Evolutionary conservation across 2,113 vertebrate species (phyloP).

Genomic region (Plectropomus leopardus): DNA sequence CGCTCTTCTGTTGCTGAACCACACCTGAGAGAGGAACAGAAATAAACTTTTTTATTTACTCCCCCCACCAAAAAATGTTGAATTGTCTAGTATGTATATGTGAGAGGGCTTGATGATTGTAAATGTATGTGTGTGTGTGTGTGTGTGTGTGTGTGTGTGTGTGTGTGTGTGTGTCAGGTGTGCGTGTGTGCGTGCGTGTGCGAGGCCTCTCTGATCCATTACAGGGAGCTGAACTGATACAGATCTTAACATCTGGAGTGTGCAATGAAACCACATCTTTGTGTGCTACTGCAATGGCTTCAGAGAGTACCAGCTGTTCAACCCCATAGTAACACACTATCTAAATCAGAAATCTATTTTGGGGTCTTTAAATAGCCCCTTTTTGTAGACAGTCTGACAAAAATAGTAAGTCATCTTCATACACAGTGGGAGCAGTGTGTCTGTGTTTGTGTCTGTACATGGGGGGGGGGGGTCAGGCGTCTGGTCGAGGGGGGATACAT

Average conservation of each 20-base stretch:
- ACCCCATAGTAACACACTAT: slow-evolving; percentile 61
- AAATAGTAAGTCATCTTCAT: slow-evolving; percentile 55
- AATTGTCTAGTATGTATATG: background rate
- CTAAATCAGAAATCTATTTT: slow-evolving; percentile 66
- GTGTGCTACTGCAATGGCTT: slow-evolving; percentile 60
- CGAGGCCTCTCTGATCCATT: slow-evolving; percentile 39
- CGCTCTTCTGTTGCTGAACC: slow-evolving; percentile 99
- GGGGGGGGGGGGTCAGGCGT: slow-evolving; percentile 1
- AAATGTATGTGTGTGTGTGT: slow-evolving; percentile 1
- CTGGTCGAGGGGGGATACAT: slow-evolving; percentile 30
- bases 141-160: slow-evolving; percentile 3
- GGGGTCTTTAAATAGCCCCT: slow-evolving; percentile 37
- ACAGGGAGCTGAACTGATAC: slow-evolving; percentile 66
- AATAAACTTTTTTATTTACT: background rate
- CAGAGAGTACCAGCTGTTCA: slow-evolving; percentile 64
- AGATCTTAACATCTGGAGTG: slow-evolving; percentile 75
- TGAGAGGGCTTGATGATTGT: slow-evolving; percentile 1
- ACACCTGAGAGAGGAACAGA: slow-evolving; percentile 87
- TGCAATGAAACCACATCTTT: slow-evolving; percentile 67
- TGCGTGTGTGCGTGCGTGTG: no score
- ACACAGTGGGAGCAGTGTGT: slow-evolving; percentile 58
- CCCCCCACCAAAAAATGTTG: slow-evolving; percentile 1
- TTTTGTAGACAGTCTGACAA: slow-evolving; percentile 50
- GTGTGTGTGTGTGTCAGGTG: slow-evolving; percentile 23
- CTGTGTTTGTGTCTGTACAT: slow-evolving; percentile 38